A percentile compares a stretch with the other conserved stretches of the same genome.
Evolutionary conservation across 2,797 vertebrate species (phyloP).

Genomic region (Enteromius fasciolatus): DNA sequence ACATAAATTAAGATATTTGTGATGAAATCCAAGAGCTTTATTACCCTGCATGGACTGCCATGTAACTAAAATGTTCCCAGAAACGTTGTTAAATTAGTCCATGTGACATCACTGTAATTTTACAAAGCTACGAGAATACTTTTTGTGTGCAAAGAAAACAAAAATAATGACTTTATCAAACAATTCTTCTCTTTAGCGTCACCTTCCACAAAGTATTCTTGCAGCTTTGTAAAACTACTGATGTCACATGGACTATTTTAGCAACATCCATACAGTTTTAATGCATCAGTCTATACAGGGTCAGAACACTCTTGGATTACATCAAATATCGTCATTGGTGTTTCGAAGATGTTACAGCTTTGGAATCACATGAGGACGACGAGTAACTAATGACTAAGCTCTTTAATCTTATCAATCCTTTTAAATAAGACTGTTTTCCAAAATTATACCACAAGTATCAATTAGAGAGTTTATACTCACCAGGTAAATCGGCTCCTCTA

Average conservation of each 20-base stretch:
- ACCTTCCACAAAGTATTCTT: neutral
- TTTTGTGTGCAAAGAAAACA: neutral
- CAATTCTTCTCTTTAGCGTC: neutral
- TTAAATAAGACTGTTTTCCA: neutral
- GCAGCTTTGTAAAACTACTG: neutral
- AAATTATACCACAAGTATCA: neutral
- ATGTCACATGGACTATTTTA: neutral
- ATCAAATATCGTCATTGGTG: neutral
- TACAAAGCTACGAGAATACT: neutral
- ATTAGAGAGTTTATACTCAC: constrained; percentile 6
- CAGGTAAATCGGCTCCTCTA: neutral
- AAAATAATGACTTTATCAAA: neutral
- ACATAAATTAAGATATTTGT: neutral
- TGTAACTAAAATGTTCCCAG: neutral
- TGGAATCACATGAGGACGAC: neutral
- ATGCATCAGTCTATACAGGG: neutral
- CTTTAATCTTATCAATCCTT: neutral
- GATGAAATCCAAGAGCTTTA: neutral
- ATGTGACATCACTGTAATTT: neutral
- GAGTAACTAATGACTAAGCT: neutral
- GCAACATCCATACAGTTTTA: neutral
- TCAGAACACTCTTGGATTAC: neutral
- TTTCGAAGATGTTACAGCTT: neutral
- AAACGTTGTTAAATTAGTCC: neutral
- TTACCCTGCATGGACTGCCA: neutral